Percentiles rank a stretch among this genome's conserved stretches.
These are phyloP conservation scores for Polietes domitor DNA, from an alignment of 2,888 invertebrate genomes.

Conservation along the genomic window DNA sequence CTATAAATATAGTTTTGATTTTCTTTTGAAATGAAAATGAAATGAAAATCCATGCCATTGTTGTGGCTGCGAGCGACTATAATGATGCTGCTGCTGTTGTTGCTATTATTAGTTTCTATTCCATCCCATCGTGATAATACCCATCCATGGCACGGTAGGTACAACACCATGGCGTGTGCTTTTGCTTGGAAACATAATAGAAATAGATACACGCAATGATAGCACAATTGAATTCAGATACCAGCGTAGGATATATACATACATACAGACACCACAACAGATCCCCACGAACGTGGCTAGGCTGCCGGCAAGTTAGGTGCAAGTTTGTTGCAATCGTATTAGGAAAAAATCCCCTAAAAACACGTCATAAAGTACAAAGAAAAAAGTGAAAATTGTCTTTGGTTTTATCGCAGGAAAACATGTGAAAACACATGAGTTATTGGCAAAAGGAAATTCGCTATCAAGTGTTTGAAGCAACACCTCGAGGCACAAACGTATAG, in stretches of 20 bases:
- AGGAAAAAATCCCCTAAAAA: too few species aligned
- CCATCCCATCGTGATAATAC: slow-evolving; percentile 3
- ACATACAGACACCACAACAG: neutral
- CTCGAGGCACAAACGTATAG: too few species aligned
- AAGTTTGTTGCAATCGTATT: neutral
- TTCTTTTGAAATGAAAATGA: slow-evolving; percentile 39
- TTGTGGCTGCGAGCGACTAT: too few species aligned
- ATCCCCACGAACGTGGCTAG: too few species aligned
- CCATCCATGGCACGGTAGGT: neutral
- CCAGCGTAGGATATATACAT: neutral
- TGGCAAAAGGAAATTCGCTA: neutral
- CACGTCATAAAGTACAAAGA: too few species aligned
- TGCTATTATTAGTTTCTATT: slow-evolving; percentile 38
- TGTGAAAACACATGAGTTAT: neutral
- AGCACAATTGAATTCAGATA: slow-evolving; percentile 13
- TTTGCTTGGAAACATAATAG: slow-evolving; percentile 3
- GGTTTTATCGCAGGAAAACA: slow-evolving; percentile 9
- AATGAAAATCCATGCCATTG: slow-evolving; percentile 38
- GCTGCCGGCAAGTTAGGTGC: too few species aligned
- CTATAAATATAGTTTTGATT: slow-evolving; percentile 66
- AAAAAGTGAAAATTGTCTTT: slow-evolving; percentile 24
- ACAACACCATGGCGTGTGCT: neutral
- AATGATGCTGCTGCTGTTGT: slow-evolving; percentile 1
- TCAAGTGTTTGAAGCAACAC: too few species aligned
- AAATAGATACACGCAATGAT: slow-evolving; percentile 38